Conservation (phyloP, 2,113 vertebrate genomes). For the Odontophorus gujanensis region DNA sequence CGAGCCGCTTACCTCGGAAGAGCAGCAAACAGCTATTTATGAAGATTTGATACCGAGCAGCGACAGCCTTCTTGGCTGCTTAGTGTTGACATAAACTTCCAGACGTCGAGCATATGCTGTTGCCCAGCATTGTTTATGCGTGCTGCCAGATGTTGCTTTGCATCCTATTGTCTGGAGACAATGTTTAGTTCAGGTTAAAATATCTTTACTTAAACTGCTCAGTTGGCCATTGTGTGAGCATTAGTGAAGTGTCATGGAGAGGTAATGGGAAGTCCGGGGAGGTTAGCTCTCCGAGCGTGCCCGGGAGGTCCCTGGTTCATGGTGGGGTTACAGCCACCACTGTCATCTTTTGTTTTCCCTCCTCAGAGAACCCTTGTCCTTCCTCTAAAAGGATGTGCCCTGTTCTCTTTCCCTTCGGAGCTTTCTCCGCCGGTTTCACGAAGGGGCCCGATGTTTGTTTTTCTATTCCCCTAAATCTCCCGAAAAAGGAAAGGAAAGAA, state of each 20-base stretch:
- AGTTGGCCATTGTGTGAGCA: conserved; percentile 71
- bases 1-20: not conserved
- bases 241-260: conserved; percentile 83
- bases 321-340: conserved; percentile 85
- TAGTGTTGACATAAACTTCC: conserved; percentile 48
- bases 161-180: conserved; percentile 73
- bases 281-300: conserved; percentile 75
- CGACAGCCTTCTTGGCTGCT: not conserved
- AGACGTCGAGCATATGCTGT: conserved; percentile 57
- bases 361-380: conserved; percentile 87
- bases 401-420: conserved; percentile 67
- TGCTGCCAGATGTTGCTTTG: conserved; percentile 68
- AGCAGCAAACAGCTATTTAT: not conserved
- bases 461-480: conserved; percentile 84
- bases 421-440: conserved; percentile 67
- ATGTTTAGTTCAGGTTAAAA: conserved; percentile 70
- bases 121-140: conserved; percentile 41
- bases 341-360: conserved; percentile 86
- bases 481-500: conserved; percentile 80
- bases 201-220: conserved; percentile 63
- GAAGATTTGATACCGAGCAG: conserved; percentile 20
- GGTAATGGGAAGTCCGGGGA: conserved; percentile 91
- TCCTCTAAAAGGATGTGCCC: conserved; percentile 89
- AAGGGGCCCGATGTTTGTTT: conserved; percentile 86
- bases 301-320: conserved; percentile 86